Evolutionary conservation across 2,797 vertebrate genomes (phyloP).

Genomic region (Cephalopachus bancanus): DNA sequence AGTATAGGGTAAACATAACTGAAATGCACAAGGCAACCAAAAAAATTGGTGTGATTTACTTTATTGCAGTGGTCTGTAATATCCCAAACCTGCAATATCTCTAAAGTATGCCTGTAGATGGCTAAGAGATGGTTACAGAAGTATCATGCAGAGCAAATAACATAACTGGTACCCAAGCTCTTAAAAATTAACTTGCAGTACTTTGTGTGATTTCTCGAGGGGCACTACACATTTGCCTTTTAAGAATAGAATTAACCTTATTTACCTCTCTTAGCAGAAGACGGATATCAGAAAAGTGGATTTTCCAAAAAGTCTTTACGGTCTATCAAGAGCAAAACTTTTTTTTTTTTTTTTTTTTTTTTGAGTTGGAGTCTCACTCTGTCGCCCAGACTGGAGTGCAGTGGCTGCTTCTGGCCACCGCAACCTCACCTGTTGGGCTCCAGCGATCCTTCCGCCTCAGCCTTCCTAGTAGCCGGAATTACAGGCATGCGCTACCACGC

Average conservation of each 20-base stretch:
- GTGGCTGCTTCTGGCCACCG: too few species aligned
- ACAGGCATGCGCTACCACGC: too few species aligned
- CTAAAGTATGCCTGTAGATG: neutral
- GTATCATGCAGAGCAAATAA: neutral
- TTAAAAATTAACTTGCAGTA: conserved; percentile 23
- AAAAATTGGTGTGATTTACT: neutral
- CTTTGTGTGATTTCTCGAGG: neutral
- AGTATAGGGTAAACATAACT: neutral
- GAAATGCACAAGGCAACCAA: neutral
- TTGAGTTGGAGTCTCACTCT: too few species aligned
- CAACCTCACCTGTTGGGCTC: too few species aligned
- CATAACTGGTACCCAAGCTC: neutral
- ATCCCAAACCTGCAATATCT: neutral
- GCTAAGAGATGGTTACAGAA: neutral
- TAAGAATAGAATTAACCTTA: conserved; percentile 20
- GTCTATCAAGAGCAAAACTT: neutral
- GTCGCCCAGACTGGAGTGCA: too few species aligned
- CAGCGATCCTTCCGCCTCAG: too few species aligned
- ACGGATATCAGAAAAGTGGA: neutral
- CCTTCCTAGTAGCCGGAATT: too few species aligned
- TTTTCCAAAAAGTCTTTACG: conserved; percentile 39
- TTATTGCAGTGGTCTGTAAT: neutral
- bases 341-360: neutral
- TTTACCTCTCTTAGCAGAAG: neutral
- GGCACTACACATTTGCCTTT: neutral